A percentile compares a stretch with the other conserved stretches of the same genome.
These are phyloP conservation scores for Linurgus olivaceus DNA, from an alignment of 2,797 vertebrate genomes.

Conservation along the genomic window DNA sequence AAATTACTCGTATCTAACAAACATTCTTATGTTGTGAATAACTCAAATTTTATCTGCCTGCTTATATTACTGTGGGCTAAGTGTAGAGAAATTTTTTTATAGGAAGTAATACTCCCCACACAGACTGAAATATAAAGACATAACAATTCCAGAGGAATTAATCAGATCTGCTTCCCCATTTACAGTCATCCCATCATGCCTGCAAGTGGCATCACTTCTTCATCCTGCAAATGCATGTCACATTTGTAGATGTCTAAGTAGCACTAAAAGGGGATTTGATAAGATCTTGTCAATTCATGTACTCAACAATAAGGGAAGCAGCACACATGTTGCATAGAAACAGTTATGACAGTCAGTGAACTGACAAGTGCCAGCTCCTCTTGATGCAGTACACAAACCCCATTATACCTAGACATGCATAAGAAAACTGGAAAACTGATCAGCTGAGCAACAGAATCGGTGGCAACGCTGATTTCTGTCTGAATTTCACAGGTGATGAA, in stretches of 20 bases:
- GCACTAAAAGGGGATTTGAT: not conserved
- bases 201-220: not conserved
- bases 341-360: not conserved
- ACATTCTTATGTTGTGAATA: not conserved
- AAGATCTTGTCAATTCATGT: not conserved
- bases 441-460: not conserved
- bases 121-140: not conserved
- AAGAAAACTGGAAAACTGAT: not conserved
- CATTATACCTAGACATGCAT: not conserved
- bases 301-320: not conserved
- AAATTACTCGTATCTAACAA: not conserved
- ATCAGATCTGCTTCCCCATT: not conserved
- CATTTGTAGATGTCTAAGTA: not conserved
- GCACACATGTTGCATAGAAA: not conserved
- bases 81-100: not conserved
- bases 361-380: not conserved
- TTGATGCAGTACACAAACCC: not conserved
- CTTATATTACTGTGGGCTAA: not conserved
- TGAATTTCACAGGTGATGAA: not conserved
- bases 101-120: not conserved
- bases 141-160: not conserved
- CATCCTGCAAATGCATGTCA: not conserved
- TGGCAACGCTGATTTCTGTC: not conserved
- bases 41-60: not conserved
- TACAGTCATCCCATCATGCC: not conserved